A percentile compares a stretch with the other conserved stretches of the same genome.
phyloP scores from a whole-genome alignment of 1,140 invertebrate species.

The Euura lappo region DNA sequence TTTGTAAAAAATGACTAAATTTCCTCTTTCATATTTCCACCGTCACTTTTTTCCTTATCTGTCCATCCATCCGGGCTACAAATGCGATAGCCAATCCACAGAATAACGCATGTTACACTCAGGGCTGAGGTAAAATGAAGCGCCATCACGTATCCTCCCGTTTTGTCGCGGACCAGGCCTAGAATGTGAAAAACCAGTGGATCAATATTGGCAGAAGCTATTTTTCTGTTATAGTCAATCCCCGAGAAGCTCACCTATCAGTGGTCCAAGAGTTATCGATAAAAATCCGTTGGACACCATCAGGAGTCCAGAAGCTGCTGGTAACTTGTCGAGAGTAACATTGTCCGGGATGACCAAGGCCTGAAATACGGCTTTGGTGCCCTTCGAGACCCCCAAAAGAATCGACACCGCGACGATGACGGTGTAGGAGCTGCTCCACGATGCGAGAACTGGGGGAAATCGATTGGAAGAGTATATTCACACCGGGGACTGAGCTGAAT shows the following conservation, averaged over 20 bases:
- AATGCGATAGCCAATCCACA: constrained; percentile 37
- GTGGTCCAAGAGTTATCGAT: constrained; percentile 51
- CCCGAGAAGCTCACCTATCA: constrained; percentile 48
- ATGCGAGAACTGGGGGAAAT: constrained; percentile 49
- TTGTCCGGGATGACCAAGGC: constrained; percentile 68
- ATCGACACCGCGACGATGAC: constrained; percentile 59
- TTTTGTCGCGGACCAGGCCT: constrained; percentile 49
- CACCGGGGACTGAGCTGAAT: no score
- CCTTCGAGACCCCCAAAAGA: constrained; percentile 62
- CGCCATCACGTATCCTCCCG: constrained; percentile 35
- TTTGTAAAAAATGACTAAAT: background rate
- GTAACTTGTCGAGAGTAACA: constrained; percentile 67
- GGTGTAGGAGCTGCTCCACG: constrained; percentile 50
- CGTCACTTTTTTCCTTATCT: background rate
- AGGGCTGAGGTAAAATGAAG: constrained; percentile 36
- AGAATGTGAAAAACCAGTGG: constrained; percentile 9
- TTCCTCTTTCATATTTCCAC: background rate
- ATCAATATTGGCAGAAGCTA: background rate
- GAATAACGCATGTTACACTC: constrained; percentile 42
- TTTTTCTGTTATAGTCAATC: constrained; percentile 13
- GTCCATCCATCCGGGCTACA: background rate
- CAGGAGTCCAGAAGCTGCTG: constrained; percentile 69
- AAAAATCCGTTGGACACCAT: constrained; percentile 65
- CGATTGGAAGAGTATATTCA: background rate
- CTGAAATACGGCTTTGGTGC: constrained; percentile 63